Evolutionary conservation across 2,113 vertebrate genomes (phyloP).

Genomic region (Lepus europaeus): DNA sequence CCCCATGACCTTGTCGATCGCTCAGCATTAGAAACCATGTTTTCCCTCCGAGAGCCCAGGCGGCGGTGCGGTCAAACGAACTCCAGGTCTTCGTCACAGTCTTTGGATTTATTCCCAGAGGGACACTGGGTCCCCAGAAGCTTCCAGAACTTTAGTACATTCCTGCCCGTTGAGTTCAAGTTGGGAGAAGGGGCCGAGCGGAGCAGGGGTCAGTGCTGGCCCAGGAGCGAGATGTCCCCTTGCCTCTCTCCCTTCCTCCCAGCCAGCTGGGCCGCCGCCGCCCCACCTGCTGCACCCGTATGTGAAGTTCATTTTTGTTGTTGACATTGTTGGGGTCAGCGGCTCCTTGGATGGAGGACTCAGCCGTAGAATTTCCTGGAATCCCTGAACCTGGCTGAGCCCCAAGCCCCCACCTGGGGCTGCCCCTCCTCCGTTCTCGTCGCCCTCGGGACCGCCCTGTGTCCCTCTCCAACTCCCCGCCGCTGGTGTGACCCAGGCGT

Average conservation of each 20-base stretch:
- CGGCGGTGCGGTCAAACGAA: neutral
- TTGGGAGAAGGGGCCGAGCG: neutral
- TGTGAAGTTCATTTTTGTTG: fast-evolving
- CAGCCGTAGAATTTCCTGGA: neutral
- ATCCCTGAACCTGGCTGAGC: neutral
- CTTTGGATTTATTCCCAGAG: neutral
- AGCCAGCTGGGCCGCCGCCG: fast-evolving
- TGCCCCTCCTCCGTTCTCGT: too few relatives aligned
- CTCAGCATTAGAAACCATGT: neutral
- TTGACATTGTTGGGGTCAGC: neutral
- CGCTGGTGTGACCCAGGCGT: fast-evolving
- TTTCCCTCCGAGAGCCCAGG: neutral
- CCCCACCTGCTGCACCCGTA: fast-evolving
- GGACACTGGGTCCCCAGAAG: fast-evolving
- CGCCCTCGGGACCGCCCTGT: fast-evolving
- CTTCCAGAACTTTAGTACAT: neutral
- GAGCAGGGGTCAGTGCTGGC: too few relatives aligned
- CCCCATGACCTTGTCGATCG: too few relatives aligned
- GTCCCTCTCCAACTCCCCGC: fast-evolving
- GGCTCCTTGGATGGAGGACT: fast-evolving
- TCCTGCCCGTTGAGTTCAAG: fast-evolving
- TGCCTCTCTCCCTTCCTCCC: too few relatives aligned
- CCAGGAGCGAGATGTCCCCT: fast-evolving
- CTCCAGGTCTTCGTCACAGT: neutral
- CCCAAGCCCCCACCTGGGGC: fast-evolving